Base-by-base conservation (phyloP, 2,797 vertebrate species). In the Thunnus albacares region DNA sequence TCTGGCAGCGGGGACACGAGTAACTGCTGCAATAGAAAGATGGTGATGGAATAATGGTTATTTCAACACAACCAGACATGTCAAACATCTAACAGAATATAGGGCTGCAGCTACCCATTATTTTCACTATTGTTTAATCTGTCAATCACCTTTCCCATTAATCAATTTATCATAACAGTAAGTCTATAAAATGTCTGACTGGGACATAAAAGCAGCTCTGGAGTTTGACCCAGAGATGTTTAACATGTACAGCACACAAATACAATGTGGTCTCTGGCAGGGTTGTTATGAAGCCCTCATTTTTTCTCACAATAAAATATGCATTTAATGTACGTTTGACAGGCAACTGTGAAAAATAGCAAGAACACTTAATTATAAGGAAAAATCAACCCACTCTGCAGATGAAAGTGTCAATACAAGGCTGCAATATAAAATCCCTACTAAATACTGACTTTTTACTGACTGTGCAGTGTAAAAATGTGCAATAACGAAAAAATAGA, bases 1-100 rank as follows among this genome's bases (percentile, higher is more conserved):
- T 52, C 53, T 41, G 14, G 26, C 64, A 15, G 74, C 5, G 52
- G 63, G 59, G 52, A 83, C 67, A 67, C 7, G 24, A 79, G 45
- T 33, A 18, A 71, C 68, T 55, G 68, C 79, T 66, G 77, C 75
- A 60, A 30, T 22, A 60, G 26, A 60, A 69, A 51, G 72, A 82
- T 15, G 43, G 22, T 33, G 77, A 69, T 52, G 71, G 22, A 65
- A 55, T 20, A 63, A 71, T 47, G 18, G 45, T 20, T 18, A n/a
- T 80, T 77, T 80, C 9, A 65, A 20, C 61, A 62, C 35, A 45
- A 53, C 20, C 30, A 35, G 28, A 43, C 13, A 38, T 43, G 12
- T 43, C 41, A 13, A 43, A 43, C 41, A 43, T 43, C 41, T 43
- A 12, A 43, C 41, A 43, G 41, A 51, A 20, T 51, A 20, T 20